Conservation (phyloP, 2,113 vertebrate species). For the Lepus timidus region DNA sequence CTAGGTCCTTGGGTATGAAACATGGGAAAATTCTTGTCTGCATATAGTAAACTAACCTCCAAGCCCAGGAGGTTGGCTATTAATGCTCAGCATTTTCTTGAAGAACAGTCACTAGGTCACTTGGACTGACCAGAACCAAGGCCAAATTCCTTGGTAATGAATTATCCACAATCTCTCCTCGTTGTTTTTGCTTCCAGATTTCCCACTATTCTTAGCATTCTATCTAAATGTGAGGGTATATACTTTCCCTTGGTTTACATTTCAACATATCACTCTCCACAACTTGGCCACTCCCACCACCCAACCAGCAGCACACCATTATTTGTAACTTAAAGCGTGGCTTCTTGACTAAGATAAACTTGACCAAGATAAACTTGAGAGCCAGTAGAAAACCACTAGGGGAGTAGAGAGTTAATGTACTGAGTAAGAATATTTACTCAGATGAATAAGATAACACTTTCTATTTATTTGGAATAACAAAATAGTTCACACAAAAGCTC, state of each 20-base stretch:
- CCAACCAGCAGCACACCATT: background rate
- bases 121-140: background rate
- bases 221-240: background rate
- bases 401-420: background rate
- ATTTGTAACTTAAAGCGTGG: background rate
- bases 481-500: background rate
- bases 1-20: background rate
- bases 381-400: background rate
- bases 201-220: background rate
- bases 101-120: background rate
- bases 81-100: background rate
- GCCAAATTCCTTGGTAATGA: background rate
- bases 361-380: background rate
- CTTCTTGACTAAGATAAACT: background rate
- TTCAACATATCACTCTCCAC: background rate
- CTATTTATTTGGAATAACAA: conserved; percentile 1
- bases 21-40: background rate
- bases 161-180: background rate
- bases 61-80: background rate
- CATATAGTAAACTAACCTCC: background rate
- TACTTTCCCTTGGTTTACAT: background rate
- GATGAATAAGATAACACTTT: conserved; percentile 7
- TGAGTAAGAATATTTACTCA: background rate
- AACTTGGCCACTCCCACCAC: background rate
- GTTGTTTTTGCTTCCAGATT: background rate